These are phyloP conservation scores for Ginglymostoma cirratum DNA, from an alignment of 2,113 vertebrate species.

Conservation along the genomic window DNA sequence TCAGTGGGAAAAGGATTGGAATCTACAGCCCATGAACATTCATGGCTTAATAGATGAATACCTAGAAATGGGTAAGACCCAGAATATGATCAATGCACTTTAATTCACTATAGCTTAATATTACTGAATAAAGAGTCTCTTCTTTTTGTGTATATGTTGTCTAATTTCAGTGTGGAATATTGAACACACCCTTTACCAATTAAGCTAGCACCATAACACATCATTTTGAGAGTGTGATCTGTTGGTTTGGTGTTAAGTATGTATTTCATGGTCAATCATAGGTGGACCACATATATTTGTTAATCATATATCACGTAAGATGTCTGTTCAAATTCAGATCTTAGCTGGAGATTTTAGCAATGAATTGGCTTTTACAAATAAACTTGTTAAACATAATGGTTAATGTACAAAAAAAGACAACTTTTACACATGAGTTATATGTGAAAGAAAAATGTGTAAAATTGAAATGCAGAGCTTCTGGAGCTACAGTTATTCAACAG, in stretches of 20 bases:
- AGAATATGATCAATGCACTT: too few relatives aligned
- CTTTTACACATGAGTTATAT: neutral
- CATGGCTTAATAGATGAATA: slow-evolving; percentile 95
- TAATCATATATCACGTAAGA: neutral
- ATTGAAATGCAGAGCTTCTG: neutral
- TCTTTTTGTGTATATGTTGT: neutral
- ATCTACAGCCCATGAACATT: slow-evolving; percentile 93
- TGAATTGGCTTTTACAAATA: neutral
- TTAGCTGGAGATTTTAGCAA: neutral
- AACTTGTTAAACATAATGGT: neutral
- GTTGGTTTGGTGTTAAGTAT: neutral
- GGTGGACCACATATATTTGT: neutral
- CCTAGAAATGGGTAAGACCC: slow-evolving; percentile 86
- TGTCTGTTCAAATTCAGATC: neutral
- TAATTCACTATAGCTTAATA: neutral
- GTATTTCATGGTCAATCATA: neutral
- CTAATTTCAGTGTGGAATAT: neutral
- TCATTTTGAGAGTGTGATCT: neutral
- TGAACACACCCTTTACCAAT: neutral
- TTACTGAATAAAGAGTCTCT: neutral
- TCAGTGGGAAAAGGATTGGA: slow-evolving; percentile 98
- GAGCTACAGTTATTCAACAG: neutral
- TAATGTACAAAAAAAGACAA: neutral
- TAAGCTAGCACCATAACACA: neutral
- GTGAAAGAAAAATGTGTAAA: neutral